phyloP scores from a whole-genome alignment of 2,797 vertebrate genomes.

The Sebastiscus tertius region DNA sequence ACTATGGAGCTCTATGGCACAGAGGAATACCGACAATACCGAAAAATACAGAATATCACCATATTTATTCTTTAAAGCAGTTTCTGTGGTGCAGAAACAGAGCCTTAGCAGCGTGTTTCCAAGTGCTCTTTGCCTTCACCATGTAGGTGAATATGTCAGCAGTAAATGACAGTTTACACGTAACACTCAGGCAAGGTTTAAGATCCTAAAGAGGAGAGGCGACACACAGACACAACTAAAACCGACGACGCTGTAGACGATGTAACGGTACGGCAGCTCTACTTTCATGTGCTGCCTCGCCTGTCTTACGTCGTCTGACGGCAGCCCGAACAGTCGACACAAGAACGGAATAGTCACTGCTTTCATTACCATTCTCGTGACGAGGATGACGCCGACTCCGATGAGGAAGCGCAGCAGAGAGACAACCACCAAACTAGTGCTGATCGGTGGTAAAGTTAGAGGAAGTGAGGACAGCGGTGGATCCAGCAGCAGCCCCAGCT shows the following conservation, averaged over 20 bases:
- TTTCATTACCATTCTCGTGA: slow-evolving; percentile 89
- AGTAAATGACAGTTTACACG: slow-evolving; percentile 17
- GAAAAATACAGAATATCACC: slow-evolving; percentile 29
- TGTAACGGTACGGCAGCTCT: slow-evolving; percentile 94
- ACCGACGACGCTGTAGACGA: slow-evolving; percentile 93
- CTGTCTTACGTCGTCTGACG: slow-evolving; percentile 83
- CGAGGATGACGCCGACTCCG: slow-evolving; percentile 86
- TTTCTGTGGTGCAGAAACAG: slow-evolving; percentile 28
- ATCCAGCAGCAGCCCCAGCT: slow-evolving; percentile 86
- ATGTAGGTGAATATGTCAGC: slow-evolving; percentile 27
- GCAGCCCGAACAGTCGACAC: slow-evolving; percentile 86
- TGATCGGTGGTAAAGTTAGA: slow-evolving; percentile 83
- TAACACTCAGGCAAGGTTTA: slow-evolving; percentile 85
- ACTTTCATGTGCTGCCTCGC: slow-evolving; percentile 92
- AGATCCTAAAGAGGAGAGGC: slow-evolving; percentile 86
- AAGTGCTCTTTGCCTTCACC: slow-evolving; percentile 20
- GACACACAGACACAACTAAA: slow-evolving; percentile 90
- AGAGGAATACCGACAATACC: neutral
- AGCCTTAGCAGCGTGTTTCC: slow-evolving; percentile 27
- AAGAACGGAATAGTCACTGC: slow-evolving; percentile 89
- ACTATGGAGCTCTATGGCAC: neutral
- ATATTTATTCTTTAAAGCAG: slow-evolving; percentile 11
- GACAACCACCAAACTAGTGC: slow-evolving; percentile 78
- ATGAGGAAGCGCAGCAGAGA: slow-evolving; percentile 86
- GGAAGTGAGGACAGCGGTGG: slow-evolving; percentile 84